Percentiles rank a stretch among this genome's conserved stretches.
These are phyloP conservation scores for Melanophora roralis DNA, from an alignment of 2,888 invertebrate species.

Conservation along the genomic window DNA sequence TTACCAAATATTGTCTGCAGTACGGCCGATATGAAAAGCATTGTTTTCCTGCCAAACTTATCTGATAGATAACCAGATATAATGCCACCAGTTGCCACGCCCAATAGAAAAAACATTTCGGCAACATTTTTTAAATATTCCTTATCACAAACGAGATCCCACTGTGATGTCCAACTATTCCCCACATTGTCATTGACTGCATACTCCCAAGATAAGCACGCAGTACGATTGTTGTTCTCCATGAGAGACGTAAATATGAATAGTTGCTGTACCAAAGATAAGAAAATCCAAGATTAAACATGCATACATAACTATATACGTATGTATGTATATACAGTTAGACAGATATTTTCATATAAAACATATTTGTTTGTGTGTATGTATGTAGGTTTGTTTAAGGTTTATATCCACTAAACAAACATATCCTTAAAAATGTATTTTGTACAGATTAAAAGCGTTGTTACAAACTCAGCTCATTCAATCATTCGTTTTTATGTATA, in stretches of 20 bases:
- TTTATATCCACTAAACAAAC: too few relatives aligned
- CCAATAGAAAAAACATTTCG: slow-evolving; percentile 87
- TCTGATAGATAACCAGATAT: slow-evolving; percentile 89
- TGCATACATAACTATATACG: too few relatives aligned
- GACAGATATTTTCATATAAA: too few relatives aligned
- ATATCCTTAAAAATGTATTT: background rate
- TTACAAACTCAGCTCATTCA: background rate
- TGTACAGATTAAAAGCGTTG: background rate
- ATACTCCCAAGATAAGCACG: slow-evolving; percentile 82
- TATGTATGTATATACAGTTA: background rate
- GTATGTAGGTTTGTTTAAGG: background rate
- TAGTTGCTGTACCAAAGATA: slow-evolving; percentile 53
- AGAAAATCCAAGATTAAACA: background rate
- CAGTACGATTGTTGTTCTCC: slow-evolving; percentile 71
- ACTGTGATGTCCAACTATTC: slow-evolving; percentile 85
- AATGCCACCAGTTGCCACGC: slow-evolving; percentile 87
- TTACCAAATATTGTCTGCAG: slow-evolving; percentile 83
- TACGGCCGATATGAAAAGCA: slow-evolving; percentile 84
- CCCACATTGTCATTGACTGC: slow-evolving; percentile 79
- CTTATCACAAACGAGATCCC: slow-evolving; percentile 86
- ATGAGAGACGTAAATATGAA: slow-evolving; percentile 40
- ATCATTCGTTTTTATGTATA: background rate
- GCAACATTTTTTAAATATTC: slow-evolving; percentile 84
- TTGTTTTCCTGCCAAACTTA: slow-evolving; percentile 87
- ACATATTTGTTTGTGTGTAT: background rate